Percentiles rank a stretch among this genome's conserved stretches.
These are phyloP conservation scores for Nasonia giraulti DNA, from an alignment of 1,140 invertebrate species.

Conservation along the genomic window DNA sequence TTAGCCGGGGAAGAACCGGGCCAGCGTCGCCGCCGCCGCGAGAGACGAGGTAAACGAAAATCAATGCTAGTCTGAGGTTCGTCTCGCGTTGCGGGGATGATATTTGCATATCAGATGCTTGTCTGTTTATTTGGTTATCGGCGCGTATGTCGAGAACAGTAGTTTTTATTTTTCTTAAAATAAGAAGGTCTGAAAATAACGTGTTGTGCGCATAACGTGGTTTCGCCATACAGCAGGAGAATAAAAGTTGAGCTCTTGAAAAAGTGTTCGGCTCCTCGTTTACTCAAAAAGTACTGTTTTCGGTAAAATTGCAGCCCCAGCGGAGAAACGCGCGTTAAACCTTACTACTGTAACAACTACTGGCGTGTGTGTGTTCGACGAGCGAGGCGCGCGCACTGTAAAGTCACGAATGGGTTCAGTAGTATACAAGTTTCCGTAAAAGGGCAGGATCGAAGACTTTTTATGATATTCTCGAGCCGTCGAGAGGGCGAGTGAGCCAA, in stretches of 20 bases:
- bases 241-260: not conserved
- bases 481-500: not conserved
- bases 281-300: constrained; percentile 25
- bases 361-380: too few species aligned
- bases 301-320: constrained; percentile 17
- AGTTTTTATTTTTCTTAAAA: too few species aligned
- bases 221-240: too few species aligned
- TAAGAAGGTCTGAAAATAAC: too few species aligned
- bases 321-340: not conserved
- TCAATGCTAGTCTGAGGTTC: constrained; percentile 38
- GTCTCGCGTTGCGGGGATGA: not conserved
- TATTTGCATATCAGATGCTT: not conserved
- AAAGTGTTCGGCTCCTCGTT: constrained; percentile 16
- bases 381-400: not conserved
- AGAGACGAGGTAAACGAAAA: constrained; percentile 43
- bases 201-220: too few species aligned
- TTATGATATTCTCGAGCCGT: constrained; percentile 22
- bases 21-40: not conserved
- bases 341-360: constrained; percentile 21
- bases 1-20: not conserved
- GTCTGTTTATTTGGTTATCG: not conserved
- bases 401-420: constrained; percentile 21
- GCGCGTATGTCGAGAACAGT: too few species aligned
- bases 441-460: constrained; percentile 25
- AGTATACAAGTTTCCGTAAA: constrained; percentile 16